Conservation (phyloP, 35 echinoderm and acorn worm genomes). For the Amphiura filiformis region DNA sequence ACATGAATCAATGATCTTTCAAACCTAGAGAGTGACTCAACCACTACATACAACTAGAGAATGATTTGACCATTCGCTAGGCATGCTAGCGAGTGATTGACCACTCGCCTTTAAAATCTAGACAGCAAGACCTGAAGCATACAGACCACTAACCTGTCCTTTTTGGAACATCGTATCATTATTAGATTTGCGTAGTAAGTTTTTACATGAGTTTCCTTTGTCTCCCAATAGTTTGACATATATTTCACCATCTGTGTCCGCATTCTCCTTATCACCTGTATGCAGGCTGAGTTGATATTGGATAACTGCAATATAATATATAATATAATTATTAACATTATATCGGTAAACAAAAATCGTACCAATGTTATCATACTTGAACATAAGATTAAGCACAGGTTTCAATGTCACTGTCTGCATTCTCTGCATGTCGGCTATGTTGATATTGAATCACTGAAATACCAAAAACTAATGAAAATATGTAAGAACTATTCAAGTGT, state of each 20-base stretch:
- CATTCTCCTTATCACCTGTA: constrained; percentile 41
- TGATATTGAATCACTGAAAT: neutral
- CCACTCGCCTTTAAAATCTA: too few relatives aligned
- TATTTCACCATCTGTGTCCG: constrained; percentile 32
- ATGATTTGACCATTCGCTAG: too few relatives aligned
- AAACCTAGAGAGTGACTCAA: too few relatives aligned
- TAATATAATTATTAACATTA: neutral
- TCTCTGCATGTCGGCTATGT: neutral
- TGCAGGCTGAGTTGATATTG: constrained; percentile 44
- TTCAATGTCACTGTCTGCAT: too few relatives aligned
- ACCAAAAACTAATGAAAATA: too few relatives aligned
- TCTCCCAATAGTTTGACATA: constrained; percentile 23
- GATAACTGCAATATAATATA: constrained; percentile 18
- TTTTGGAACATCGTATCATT: constrained; percentile 52
- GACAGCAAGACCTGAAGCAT: too few relatives aligned
- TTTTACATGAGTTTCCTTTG: constrained; percentile 26
- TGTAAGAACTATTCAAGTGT: too few relatives aligned
- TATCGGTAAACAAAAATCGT: neutral
- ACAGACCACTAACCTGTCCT: constrained; percentile 47
- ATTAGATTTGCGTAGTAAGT: constrained; percentile 20
- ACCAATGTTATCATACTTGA: neutral
- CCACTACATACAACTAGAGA: too few relatives aligned
- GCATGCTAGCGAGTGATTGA: too few relatives aligned
- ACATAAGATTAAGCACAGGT: neutral
- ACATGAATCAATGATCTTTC: too few relatives aligned